These are phyloP conservation scores for Peromyscus aztecus DNA, from an alignment of 2,797 vertebrate species.

Conservation along the genomic window DNA sequence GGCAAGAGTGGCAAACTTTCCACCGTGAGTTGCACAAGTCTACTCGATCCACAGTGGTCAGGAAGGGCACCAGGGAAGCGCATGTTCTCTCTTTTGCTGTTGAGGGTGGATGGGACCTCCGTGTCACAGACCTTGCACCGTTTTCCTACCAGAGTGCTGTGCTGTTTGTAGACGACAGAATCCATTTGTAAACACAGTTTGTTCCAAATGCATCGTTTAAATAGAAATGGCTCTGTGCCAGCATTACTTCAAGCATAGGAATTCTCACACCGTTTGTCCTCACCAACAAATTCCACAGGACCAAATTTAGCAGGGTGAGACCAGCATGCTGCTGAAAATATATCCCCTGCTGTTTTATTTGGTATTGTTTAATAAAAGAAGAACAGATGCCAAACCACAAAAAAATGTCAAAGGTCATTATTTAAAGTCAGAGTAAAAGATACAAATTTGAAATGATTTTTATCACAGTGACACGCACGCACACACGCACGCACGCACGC, in stretches of 20 bases:
- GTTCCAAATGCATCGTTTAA: conserved; percentile 70
- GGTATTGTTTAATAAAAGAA: conserved; percentile 71
- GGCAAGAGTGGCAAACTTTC: conserved; percentile 71
- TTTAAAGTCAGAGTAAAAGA: conserved; percentile 68
- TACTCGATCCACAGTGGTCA: neutral
- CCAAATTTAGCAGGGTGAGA: conserved; percentile 79
- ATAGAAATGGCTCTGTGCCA: conserved; percentile 79
- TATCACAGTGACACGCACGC: neutral
- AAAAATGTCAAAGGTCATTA: conserved; percentile 59
- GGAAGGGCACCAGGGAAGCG: neutral
- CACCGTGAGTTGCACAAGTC: conserved; percentile 62
- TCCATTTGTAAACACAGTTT: conserved; percentile 74
- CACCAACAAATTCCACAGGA: conserved; percentile 78
- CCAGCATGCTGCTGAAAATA: conserved; percentile 71
- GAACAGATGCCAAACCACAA: conserved; percentile 73
- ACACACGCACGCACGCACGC: too few relatives aligned
- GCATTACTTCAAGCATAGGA: conserved; percentile 66
- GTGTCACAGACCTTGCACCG: conserved; percentile 21
- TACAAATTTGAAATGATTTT: conserved; percentile 47
- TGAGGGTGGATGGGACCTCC: neutral
- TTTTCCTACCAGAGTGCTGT: conserved; percentile 54
- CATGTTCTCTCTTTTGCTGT: neutral
- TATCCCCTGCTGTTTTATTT: conserved; percentile 69
- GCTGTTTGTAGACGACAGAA: conserved; percentile 57
- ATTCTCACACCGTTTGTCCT: conserved; percentile 77